These are phyloP conservation scores for Falco peregrinus DNA, from an alignment of 2,797 vertebrate genomes.

Conservation along the genomic window DNA sequence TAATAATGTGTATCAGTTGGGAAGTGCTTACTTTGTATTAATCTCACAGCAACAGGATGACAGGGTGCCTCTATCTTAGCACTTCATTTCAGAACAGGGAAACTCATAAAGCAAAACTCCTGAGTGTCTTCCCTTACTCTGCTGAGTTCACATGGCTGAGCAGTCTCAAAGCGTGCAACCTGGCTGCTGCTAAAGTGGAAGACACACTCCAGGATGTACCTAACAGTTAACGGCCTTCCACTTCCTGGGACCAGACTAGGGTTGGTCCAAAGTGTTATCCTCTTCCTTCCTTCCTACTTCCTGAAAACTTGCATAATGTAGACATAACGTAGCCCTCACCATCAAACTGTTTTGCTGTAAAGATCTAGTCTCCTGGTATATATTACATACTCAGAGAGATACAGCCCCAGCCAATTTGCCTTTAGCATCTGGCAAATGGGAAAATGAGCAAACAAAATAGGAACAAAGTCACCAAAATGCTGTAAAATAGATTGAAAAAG, in stretches of 20 bases:
- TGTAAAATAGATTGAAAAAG: conserved; percentile 39
- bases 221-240: neutral
- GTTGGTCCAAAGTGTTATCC: neutral
- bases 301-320: neutral
- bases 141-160: neutral
- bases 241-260: neutral
- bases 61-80: neutral
- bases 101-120: neutral
- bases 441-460: neutral
- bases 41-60: neutral
- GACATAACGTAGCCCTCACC: neutral
- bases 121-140: neutral
- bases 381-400: neutral
- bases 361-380: neutral
- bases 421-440: conserved; percentile 44
- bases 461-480: conserved; percentile 14
- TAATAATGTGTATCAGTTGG: neutral
- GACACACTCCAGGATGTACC: neutral
- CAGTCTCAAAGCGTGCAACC: neutral
- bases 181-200: neutral
- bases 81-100: neutral
- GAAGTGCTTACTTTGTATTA: neutral
- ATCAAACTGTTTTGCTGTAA: neutral
- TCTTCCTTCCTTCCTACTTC: neutral
- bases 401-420: neutral